phyloP scores from a whole-genome alignment of 2,113 vertebrate genomes.

The Hippocampus comes region DNA sequence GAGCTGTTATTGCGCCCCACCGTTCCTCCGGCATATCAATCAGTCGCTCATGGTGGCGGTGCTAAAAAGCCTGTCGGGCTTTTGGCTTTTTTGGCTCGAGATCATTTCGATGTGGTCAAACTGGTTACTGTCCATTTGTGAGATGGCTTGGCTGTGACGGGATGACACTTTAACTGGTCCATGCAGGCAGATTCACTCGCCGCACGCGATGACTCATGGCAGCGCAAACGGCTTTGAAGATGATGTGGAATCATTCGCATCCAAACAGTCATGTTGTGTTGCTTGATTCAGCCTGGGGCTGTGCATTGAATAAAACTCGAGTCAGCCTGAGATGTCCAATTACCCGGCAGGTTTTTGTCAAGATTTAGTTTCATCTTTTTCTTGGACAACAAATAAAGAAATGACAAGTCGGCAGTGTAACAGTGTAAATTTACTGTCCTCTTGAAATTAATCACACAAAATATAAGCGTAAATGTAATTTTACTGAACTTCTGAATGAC shows the following conservation, averaged over 20 bases:
- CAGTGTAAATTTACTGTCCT: neutral
- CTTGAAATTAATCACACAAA: neutral
- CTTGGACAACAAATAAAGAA: neutral
- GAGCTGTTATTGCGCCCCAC: neutral
- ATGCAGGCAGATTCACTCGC: neutral
- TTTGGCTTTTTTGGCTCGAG: neutral
- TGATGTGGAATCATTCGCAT: neutral
- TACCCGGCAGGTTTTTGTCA: neutral
- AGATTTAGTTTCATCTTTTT: neutral
- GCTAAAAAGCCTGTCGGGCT: neutral
- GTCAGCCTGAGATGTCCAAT: neutral
- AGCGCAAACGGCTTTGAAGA: neutral
- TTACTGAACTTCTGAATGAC: neutral
- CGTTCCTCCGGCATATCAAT: neutral
- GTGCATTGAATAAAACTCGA: neutral
- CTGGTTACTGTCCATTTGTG: constrained; percentile 1
- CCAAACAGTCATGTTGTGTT: neutral
- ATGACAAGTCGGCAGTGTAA: neutral
- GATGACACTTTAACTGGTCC: neutral
- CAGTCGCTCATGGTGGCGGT: neutral
- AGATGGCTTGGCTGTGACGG: neutral
- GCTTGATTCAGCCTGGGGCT: neutral
- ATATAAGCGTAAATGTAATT: neutral
- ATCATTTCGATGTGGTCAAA: neutral
- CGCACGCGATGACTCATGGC: neutral